A percentile compares a stretch with the other conserved stretches of the same genome.
phyloP scores from a whole-genome alignment of 2,797 vertebrate genomes.

The Amblyopsis hoosieri region DNA sequence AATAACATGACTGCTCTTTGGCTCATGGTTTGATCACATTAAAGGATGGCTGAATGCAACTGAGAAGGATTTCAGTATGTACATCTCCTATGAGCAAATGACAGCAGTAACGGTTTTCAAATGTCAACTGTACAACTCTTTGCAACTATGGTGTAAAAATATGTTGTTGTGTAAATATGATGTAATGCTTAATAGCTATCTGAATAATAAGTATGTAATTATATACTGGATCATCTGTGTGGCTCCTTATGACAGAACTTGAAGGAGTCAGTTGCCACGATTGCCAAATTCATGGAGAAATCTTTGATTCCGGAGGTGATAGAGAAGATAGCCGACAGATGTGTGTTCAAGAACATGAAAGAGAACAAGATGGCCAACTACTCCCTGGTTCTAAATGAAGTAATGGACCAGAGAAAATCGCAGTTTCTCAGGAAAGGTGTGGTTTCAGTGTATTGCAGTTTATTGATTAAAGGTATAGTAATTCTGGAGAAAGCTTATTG shows the following conservation, averaged over 20 bases:
- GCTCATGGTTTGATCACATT: constrained; percentile 81
- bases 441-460: neutral
- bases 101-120: constrained; percentile 51
- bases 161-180: too few species aligned
- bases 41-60: constrained; percentile 72
- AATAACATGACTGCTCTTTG: constrained; percentile 41
- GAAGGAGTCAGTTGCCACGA: constrained; percentile 57
- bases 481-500: too few species aligned
- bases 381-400: constrained; percentile 57
- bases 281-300: constrained; percentile 67
- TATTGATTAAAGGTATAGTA: too few species aligned
- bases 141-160: neutral
- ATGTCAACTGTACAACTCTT: neutral
- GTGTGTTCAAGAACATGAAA: constrained; percentile 80
- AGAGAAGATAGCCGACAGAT: constrained; percentile 65
- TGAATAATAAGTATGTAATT: neutral
- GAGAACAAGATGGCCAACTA: constrained; percentile 81
- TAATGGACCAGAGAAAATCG: constrained; percentile 69
- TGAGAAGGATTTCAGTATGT: constrained; percentile 58
- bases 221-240: neutral
- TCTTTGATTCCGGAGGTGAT: constrained; percentile 55
- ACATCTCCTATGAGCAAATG: constrained; percentile 78
- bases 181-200: neutral
- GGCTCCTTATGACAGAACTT: constrained; percentile 62
- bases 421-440: constrained; percentile 79